phyloP scores from a whole-genome alignment of 92 coral and sea anemone species.

The Epizoanthus ramosus region DNA sequence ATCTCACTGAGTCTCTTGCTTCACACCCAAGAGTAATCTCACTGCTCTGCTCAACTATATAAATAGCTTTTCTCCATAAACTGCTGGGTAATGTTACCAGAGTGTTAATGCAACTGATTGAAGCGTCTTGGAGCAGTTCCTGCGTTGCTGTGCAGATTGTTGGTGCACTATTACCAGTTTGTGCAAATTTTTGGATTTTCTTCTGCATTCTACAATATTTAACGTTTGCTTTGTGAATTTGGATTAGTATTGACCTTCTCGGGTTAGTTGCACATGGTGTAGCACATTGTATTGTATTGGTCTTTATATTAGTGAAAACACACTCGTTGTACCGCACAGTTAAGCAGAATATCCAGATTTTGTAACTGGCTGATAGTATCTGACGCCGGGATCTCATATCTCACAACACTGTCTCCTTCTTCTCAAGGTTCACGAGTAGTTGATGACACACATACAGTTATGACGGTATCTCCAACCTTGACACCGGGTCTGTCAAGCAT shows the following conservation, averaged over 20 bases:
- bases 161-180: too few species aligned
- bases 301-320: not conserved
- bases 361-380: not conserved
- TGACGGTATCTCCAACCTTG: conserved; percentile 2
- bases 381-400: not conserved
- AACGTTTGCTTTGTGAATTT: too few species aligned
- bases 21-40: not conserved
- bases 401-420: not conserved
- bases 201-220: too few species aligned
- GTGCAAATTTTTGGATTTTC: too few species aligned
- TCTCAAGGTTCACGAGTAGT: conserved; percentile 23
- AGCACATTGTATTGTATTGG: too few species aligned
- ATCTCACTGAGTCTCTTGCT: not conserved
- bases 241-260: too few species aligned
- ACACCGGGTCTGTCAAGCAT: not conserved
- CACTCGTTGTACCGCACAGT: not conserved
- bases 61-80: not conserved
- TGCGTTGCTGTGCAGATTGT: not conserved
- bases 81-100: not conserved
- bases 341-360: not conserved
- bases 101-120: not conserved
- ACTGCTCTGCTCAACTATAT: not conserved
- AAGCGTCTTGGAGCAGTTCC: not conserved
- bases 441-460: conserved; percentile 8
- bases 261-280: not conserved